Base-by-base conservation (phyloP, 2,113 vertebrate genomes). In the Anolis carolinensis region DNA sequence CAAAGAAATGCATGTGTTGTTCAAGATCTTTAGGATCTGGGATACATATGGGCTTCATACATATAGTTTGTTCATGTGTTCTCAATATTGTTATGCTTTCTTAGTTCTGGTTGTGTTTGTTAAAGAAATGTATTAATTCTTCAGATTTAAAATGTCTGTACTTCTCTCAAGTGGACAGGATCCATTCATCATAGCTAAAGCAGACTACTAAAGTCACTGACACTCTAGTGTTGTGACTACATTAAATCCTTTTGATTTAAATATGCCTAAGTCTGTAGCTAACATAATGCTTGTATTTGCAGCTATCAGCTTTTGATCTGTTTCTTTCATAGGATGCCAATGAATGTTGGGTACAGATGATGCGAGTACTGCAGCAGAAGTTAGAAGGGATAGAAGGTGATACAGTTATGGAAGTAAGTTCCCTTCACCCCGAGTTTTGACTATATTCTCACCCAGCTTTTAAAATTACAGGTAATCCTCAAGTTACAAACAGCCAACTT, bases 321-420 rank as follows among this genome's bases (percentile, higher is more conserved):
- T 70, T 92, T 80, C 30, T 76, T 85, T 90, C 36, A 71, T 90
- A 99, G 98, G 99, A 99, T 97, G 99, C 99, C 81, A 99, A 99
- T 71, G 99, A 99, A 90, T 99, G 98, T 94, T 99, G 98, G 98
- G 93, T 98, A 90, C 97, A 99, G 94, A 97, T 99, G 95, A 99
- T 99, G 98, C 96, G 98, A 85, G 98, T 99, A 25, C 96, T 99
- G 72, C 99, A 99, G 93, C 98, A 99, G 94, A 99, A 99, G 84
- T 88, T 99, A 92, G 98, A 99, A 95, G 95, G 98, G 82, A 92
- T 97, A 89, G 98, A 98, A 91, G 93, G 95, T 63, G 98, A 98
- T 91, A 93, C 97, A 80, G 93, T 97, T 85, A 98, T 98, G 97
- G 98, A 99, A 97, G 99, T 99, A 94, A 89, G 72, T 84, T 79